phyloP scores from a whole-genome alignment of 2,797 vertebrate genomes.

The Atherinosoma microstoma region DNA sequence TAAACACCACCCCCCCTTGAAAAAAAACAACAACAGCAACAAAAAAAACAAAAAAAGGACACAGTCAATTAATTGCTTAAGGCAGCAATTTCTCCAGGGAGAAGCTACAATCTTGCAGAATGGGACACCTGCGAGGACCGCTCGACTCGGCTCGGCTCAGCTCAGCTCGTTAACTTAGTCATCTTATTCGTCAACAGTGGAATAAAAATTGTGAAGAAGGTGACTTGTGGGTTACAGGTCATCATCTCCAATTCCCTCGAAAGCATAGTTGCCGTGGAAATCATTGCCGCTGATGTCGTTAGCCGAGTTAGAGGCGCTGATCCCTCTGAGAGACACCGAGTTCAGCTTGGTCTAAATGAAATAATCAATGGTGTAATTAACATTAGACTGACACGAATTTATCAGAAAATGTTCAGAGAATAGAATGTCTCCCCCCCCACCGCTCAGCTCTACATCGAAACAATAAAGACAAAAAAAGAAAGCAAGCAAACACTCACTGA shows the following conservation, averaged over 20 bases:
- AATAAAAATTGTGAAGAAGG: constrained; percentile 38
- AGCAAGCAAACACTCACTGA: constrained; percentile 87
- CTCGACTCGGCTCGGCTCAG: constrained; percentile 64
- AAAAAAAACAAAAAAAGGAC: constrained; percentile 17
- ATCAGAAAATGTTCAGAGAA: background rate
- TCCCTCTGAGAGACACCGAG: constrained; percentile 93
- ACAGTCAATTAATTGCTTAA: constrained; percentile 61
- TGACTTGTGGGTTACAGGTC: constrained; percentile 87
- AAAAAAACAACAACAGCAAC: no score
- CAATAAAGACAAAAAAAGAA: background rate
- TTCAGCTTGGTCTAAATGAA: constrained; percentile 92
- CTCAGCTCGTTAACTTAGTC: constrained; percentile 68
- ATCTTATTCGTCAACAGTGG: constrained; percentile 53
- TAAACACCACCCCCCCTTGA: background rate
- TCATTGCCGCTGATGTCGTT: constrained; percentile 90
- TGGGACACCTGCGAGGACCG: constrained; percentile 41
- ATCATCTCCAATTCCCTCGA: constrained; percentile 98
- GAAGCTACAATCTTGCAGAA: constrained; percentile 81
- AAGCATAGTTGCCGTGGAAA: constrained; percentile 98
- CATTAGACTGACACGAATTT: constrained; percentile 2
- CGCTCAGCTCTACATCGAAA: background rate
- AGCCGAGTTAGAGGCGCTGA: constrained; percentile 92
- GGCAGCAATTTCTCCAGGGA: constrained; percentile 68
- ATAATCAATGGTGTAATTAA: constrained; percentile 20
- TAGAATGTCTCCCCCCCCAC: background rate